phyloP scores from a whole-genome alignment of 1,140 invertebrate genomes.

The Hycleus cichorii region DNA sequence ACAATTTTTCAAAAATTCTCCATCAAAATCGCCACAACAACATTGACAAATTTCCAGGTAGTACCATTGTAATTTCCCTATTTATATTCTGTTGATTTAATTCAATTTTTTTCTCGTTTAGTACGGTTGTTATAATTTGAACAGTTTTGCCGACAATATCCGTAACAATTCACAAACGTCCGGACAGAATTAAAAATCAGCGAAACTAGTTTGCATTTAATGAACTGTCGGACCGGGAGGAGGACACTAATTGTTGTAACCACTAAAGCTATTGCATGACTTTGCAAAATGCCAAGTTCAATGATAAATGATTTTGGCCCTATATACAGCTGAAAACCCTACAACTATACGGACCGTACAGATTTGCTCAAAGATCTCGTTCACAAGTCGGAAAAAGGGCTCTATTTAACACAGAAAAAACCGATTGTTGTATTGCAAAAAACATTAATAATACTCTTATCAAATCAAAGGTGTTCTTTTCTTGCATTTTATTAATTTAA shows the following conservation, averaged over 20 bases:
- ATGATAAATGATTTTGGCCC: slow-evolving; percentile 18
- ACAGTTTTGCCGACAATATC: slow-evolving; percentile 11
- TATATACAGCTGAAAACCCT: slow-evolving; percentile 2
- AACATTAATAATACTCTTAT: not conserved
- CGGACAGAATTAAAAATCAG: slow-evolving; percentile 6
- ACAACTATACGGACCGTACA: not conserved
- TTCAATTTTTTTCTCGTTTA: no score
- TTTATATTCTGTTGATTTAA: no score
- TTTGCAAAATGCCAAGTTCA: slow-evolving; percentile 15
- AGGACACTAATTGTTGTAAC: slow-evolving; percentile 19
- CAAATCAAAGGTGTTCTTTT: no score
- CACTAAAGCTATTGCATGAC: slow-evolving; percentile 19
- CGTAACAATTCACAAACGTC: slow-evolving; percentile 4
- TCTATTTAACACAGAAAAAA: no score
- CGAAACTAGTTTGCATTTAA: slow-evolving; percentile 14
- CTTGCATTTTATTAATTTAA: not conserved
- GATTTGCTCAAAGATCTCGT: not conserved
- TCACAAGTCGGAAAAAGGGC: no score
- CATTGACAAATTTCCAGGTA: not conserved
- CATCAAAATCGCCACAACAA: no score
- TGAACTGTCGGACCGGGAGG: slow-evolving; percentile 10
- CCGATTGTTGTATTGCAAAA: no score
- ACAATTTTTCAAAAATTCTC: no score
- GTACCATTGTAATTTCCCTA: not conserved
- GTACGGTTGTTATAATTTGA: no score